Conservation (phyloP, 2,888 invertebrate species). For the Smittia aterrima region DNA sequence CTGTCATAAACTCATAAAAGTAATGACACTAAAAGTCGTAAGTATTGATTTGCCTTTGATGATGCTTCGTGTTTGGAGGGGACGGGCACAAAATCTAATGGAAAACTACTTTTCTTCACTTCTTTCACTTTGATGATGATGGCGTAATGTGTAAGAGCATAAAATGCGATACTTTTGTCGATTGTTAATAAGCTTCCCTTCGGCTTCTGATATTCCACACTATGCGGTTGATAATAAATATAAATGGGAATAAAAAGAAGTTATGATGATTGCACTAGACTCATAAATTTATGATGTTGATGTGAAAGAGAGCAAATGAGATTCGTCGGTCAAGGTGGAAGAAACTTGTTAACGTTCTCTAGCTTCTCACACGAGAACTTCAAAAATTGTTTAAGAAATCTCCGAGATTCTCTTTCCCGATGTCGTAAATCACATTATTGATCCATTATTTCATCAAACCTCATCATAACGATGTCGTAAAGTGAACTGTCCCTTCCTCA, state of each 20-base stretch:
- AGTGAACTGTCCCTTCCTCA: not conserved
- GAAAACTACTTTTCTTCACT: slow-evolving; percentile 32
- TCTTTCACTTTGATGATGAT: slow-evolving; percentile 34
- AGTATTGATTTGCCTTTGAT: slow-evolving; percentile 42
- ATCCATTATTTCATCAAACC: too few relatives aligned
- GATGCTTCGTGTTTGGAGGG: not conserved
- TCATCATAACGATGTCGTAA: too few relatives aligned
- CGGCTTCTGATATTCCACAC: not conserved
- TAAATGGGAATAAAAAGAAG: slow-evolving; percentile 40
- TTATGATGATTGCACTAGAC: slow-evolving; percentile 41
- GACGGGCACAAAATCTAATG: slow-evolving; percentile 20
- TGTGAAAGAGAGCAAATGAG: not conserved
- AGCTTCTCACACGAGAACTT: too few relatives aligned
- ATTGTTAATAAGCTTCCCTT: slow-evolving; percentile 31
- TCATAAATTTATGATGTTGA: slow-evolving; percentile 4
- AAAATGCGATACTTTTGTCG: slow-evolving; percentile 32
- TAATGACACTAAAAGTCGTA: slow-evolving; percentile 38
- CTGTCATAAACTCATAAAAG: slow-evolving; percentile 40
- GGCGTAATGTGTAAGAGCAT: slow-evolving; percentile 31
- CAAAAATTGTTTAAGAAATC: too few relatives aligned
- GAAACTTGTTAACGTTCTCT: too few relatives aligned
- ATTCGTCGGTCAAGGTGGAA: not conserved
- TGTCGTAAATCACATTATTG: too few relatives aligned
- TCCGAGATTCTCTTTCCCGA: too few relatives aligned
- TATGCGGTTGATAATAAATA: slow-evolving; percentile 40